A percentile compares a stretch with the other conserved stretches of the same genome.
Conservation (phyloP, 2,113 vertebrate species). For the Anhinga rufa region DNA sequence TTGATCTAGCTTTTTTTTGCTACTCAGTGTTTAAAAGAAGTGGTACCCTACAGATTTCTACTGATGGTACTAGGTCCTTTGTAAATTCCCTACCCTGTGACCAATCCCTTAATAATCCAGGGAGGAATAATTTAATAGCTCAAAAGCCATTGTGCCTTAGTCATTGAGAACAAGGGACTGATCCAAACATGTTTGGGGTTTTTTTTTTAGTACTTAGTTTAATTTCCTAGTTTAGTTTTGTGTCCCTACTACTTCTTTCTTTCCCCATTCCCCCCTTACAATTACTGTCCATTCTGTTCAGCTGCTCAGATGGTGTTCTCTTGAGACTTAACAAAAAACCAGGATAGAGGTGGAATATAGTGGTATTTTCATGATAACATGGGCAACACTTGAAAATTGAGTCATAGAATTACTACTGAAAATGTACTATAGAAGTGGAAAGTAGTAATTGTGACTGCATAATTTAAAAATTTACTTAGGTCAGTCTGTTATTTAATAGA, state of each 20-base stretch:
- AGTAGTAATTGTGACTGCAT: background rate
- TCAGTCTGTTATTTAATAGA: background rate
- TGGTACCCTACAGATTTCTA: background rate
- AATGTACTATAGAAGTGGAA: background rate
- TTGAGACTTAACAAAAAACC: background rate
- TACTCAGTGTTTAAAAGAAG: background rate
- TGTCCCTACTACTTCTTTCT: background rate
- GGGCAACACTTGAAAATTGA: background rate
- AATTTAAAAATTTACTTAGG: background rate
- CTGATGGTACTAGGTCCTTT: background rate
- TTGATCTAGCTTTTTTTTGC: background rate
- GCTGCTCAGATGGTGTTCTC: background rate
- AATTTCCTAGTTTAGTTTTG: background rate
- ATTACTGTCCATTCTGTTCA: background rate
- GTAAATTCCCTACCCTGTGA: background rate
- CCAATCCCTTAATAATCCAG: background rate
- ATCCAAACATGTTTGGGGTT: background rate
- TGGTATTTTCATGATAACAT: background rate
- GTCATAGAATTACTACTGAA: background rate
- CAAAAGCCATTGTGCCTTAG: background rate
- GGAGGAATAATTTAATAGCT: background rate
- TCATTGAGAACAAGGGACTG: background rate
- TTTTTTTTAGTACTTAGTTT: background rate
- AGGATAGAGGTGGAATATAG: background rate
- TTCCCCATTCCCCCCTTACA: background rate